Percentiles rank a stretch among this genome's conserved stretches.
These are phyloP conservation scores for Engraulis encrasicolus DNA, from an alignment of 2,113 vertebrate species.

Conservation along the genomic window DNA sequence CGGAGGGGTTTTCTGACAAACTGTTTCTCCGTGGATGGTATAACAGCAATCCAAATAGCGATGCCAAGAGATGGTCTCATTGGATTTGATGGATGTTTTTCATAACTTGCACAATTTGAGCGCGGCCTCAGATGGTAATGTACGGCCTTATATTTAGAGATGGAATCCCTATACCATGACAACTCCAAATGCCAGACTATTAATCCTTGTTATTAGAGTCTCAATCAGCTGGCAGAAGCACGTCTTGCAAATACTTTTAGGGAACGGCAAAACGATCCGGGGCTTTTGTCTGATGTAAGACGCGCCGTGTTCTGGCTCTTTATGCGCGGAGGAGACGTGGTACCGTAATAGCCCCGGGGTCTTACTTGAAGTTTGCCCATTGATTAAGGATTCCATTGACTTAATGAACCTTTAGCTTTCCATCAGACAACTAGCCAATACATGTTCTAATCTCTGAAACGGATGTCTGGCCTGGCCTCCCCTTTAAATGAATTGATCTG, in stretches of 20 bases:
- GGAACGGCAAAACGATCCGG: background rate
- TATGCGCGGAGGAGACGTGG: conserved; percentile 12
- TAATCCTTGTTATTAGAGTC: conserved; percentile 20
- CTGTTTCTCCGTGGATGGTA: background rate
- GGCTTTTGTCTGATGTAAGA: conserved; percentile 14
- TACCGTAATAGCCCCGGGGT: conserved; percentile 70
- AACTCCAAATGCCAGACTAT: background rate
- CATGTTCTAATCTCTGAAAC: conserved; percentile 87
- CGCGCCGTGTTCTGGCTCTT: conserved; percentile 9
- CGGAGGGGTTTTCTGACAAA: background rate
- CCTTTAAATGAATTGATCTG: conserved; percentile 83
- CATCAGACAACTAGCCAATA: conserved; percentile 82
- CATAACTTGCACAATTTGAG: conserved; percentile 17
- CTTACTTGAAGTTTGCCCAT: conserved; percentile 86
- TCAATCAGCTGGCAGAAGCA: background rate
- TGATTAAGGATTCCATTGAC: conserved; percentile 97
- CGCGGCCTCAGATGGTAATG: background rate
- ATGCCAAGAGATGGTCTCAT: background rate
- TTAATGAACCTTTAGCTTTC: conserved; percentile 90
- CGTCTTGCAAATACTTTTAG: conserved; percentile 11
- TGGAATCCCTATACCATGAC: background rate
- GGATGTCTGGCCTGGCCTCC: conserved; percentile 81
- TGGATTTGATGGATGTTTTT: conserved; percentile 17
- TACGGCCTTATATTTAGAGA: conserved; percentile 17
- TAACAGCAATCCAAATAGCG: conserved; percentile 9